These are phyloP conservation scores for Lycopodina hypogea DNA, from an alignment of 37 sponge, comb jelly and placozoan species.

Conservation along the genomic window DNA sequence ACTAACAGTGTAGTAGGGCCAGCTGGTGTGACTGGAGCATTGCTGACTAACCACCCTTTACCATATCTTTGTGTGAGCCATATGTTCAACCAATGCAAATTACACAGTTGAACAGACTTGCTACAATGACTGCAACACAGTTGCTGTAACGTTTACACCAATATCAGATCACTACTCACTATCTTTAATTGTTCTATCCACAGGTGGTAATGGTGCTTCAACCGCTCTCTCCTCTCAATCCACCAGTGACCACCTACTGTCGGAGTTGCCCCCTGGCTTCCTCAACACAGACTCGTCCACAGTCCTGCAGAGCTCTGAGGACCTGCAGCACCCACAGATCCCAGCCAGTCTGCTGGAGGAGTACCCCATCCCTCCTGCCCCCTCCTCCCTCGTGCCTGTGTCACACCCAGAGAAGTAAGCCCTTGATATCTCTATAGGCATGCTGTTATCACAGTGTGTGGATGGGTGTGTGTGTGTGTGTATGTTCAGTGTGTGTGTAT, in stretches of 20 bases:
- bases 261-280: background rate
- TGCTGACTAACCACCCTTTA: no score
- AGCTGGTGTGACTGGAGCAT: no score
- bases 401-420: slow-evolving; percentile 34
- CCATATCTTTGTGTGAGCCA: no score
- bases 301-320: background rate
- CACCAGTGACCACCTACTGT: background rate
- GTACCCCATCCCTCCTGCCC: slow-evolving; percentile 24
- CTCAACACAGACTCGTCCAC: background rate
- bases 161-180: no score
- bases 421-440: background rate
- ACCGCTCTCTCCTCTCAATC: background rate
- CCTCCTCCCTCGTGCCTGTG: background rate
- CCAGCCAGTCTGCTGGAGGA: slow-evolving; percentile 2
- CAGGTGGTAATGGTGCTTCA: background rate
- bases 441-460: background rate
- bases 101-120: no score
- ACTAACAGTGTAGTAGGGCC: no score
- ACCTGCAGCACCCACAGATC: background rate
- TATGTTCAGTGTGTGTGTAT: no score
- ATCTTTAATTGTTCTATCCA: no score
- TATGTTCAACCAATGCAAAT: no score
- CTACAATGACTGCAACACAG: no score
- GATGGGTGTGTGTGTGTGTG: no score
- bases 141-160: no score